These are phyloP conservation scores for Ochlodes sylvanus DNA, from an alignment of 2,888 invertebrate species.

Conservation along the genomic window DNA sequence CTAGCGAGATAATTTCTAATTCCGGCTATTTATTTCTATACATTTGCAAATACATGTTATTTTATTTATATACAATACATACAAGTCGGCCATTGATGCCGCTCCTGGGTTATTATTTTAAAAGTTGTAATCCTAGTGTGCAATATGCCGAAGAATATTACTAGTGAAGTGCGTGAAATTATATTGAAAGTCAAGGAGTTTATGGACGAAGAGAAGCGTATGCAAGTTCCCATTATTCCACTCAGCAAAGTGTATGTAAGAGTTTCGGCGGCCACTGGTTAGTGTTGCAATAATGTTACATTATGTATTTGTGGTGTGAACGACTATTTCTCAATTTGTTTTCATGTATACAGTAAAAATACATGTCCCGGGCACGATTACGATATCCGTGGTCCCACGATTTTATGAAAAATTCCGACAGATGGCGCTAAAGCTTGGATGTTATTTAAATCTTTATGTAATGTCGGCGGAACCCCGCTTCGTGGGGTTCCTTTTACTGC, in stretches of 20 bases:
- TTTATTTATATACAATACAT: not conserved
- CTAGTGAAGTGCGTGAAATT: slow-evolving; percentile 77
- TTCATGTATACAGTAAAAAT: too few species aligned
- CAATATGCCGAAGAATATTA: slow-evolving; percentile 80
- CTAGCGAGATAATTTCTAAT: too few species aligned
- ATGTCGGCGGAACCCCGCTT: too few species aligned
- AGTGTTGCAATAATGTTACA: slow-evolving; percentile 41
- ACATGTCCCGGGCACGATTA: too few species aligned
- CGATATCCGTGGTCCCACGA: too few species aligned
- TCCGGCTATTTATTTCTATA: too few species aligned
- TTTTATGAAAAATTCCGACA: too few species aligned
- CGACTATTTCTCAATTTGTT: slow-evolving; percentile 1
- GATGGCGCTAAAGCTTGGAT: too few species aligned
- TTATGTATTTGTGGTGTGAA: not conserved
- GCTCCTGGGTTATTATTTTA: slow-evolving; percentile 43
- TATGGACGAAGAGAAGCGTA: slow-evolving; percentile 80
- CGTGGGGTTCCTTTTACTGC: too few species aligned
- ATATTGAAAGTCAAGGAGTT: slow-evolving; percentile 80
- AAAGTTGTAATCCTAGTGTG: slow-evolving; percentile 14
- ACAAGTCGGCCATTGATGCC: slow-evolving; percentile 44
- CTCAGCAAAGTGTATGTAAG: slow-evolving; percentile 77
- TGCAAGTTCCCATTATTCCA: slow-evolving; percentile 81
- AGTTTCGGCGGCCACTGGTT: slow-evolving; percentile 79
- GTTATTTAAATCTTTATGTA: too few species aligned
- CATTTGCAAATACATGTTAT: too few species aligned